Percentiles rank a stretch among this genome's conserved stretches.
These are phyloP conservation scores for Eulemur rufifrons DNA, from an alignment of 2,113 vertebrate genomes.

Conservation along the genomic window DNA sequence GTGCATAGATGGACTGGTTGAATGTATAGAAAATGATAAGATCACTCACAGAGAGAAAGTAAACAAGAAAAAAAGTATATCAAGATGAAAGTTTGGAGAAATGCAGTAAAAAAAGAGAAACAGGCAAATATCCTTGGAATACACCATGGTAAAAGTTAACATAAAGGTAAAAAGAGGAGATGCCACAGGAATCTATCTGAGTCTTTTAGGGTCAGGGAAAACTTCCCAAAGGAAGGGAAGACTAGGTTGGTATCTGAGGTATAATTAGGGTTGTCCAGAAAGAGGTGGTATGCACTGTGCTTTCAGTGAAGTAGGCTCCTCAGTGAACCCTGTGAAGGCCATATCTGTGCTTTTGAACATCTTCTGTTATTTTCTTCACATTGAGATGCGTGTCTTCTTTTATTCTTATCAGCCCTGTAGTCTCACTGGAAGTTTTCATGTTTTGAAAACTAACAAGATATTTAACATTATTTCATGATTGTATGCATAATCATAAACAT, in stretches of 20 bases:
- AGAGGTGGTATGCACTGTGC: too few species aligned
- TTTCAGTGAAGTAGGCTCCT: not conserved
- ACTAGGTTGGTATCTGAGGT: not conserved
- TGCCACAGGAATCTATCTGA: not conserved
- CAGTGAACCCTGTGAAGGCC: not conserved
- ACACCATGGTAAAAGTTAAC: not conserved
- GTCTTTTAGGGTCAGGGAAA: not conserved
- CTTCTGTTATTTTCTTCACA: not conserved
- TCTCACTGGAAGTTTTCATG: not conserved
- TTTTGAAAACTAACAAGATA: not conserved
- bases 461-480: conserved; percentile 12
- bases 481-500: not conserved
- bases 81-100: not conserved
- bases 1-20: not conserved
- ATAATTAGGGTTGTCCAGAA: not conserved
- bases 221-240: not conserved
- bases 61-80: not conserved
- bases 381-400: not conserved
- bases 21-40: not conserved
- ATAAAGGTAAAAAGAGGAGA: not conserved
- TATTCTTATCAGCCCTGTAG: not conserved
- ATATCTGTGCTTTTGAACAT: not conserved
- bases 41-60: not conserved
- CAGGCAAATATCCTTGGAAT: not conserved
- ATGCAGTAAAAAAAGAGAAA: not conserved